Evolutionary conservation across 2,888 invertebrate species (phyloP).

Genomic region (Cecidostiba fungosa): DNA sequence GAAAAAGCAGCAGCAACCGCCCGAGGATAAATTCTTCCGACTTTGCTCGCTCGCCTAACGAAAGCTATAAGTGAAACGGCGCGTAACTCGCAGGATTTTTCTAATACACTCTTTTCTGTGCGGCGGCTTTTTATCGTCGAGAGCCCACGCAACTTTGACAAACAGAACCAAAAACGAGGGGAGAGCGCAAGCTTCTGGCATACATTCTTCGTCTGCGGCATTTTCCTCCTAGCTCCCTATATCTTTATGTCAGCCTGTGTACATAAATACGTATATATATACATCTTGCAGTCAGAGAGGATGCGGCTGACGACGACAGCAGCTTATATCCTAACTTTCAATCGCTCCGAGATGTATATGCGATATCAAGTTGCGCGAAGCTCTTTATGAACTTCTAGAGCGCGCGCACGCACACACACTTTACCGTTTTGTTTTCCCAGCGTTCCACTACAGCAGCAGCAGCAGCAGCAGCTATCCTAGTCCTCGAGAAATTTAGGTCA

Average conservation of each 20-base stretch:
- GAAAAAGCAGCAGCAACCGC: constrained; percentile 31
- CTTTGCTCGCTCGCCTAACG: constrained; percentile 31
- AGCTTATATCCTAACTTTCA: constrained; percentile 42
- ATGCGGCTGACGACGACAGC: constrained; percentile 1
- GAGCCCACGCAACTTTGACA: constrained; percentile 41
- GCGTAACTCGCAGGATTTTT: constrained; percentile 44
- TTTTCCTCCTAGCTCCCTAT: not conserved
- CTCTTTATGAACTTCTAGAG: constrained; percentile 61
- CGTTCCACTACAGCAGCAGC: not conserved
- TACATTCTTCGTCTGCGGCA: not conserved
- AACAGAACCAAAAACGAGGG: constrained; percentile 4
- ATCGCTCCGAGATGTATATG: constrained; percentile 40
- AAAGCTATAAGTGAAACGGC: constrained; percentile 50
- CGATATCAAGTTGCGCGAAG: constrained; percentile 50
- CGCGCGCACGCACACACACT: constrained; percentile 63
- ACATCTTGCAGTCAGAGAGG: not conserved
- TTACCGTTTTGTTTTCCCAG: constrained; percentile 58
- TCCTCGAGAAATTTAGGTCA: constrained; percentile 48
- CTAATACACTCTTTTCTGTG: constrained; percentile 47
- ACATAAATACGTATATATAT: not conserved
- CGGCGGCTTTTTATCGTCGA: not conserved
- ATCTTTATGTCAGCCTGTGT: not conserved
- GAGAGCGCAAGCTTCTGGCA: not conserved
- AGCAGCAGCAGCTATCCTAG: not conserved
- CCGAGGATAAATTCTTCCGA: not conserved